Evolutionary conservation across 2,797 vertebrate species (phyloP).

Genomic region (Enteromius mattozi): DNA sequence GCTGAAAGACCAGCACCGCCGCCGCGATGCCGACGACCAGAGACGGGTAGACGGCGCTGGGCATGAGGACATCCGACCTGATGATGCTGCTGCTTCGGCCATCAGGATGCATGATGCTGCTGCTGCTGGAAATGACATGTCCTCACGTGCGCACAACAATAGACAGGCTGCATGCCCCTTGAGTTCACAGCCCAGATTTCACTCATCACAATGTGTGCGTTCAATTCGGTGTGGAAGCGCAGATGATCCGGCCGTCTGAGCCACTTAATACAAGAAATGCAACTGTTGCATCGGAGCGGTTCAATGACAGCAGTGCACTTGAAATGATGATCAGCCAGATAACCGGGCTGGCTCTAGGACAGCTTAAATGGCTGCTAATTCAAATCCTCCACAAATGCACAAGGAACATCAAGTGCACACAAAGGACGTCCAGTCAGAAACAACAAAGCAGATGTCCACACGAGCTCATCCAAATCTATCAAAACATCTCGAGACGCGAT

Average conservation of each 20-base stretch:
- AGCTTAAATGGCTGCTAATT: slow-evolving; percentile 18
- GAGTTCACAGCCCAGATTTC: slow-evolving; percentile 48
- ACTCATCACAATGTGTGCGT: slow-evolving; percentile 49
- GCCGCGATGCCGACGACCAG: slow-evolving; percentile 76
- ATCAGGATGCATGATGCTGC: slow-evolving; percentile 62
- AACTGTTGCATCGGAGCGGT: slow-evolving; percentile 11
- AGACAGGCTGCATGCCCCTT: slow-evolving; percentile 53
- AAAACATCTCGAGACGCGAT: not conserved
- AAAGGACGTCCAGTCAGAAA: not conserved
- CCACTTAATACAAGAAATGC: not conserved
- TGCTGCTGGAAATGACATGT: slow-evolving; percentile 67
- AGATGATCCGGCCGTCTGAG: not conserved
- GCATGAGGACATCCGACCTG: slow-evolving; percentile 66
- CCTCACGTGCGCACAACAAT: slow-evolving; percentile 56
- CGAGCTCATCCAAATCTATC: not conserved
- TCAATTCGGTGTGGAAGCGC: not conserved
- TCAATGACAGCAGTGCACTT: not conserved
- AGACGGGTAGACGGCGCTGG: slow-evolving; percentile 71
- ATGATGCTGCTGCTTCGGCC: slow-evolving; percentile 60
- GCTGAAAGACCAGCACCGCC: slow-evolving; percentile 76
- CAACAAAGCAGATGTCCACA: not conserved
- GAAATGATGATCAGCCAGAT: not conserved
- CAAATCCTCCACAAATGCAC: slow-evolving; percentile 22
- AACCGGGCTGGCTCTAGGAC: not conserved
- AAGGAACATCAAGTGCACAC: not conserved